A percentile compares a stretch with the other conserved stretches of the same genome.
Conservation (phyloP, 2,797 vertebrate genomes). For the Sebastolobus altivelis region DNA sequence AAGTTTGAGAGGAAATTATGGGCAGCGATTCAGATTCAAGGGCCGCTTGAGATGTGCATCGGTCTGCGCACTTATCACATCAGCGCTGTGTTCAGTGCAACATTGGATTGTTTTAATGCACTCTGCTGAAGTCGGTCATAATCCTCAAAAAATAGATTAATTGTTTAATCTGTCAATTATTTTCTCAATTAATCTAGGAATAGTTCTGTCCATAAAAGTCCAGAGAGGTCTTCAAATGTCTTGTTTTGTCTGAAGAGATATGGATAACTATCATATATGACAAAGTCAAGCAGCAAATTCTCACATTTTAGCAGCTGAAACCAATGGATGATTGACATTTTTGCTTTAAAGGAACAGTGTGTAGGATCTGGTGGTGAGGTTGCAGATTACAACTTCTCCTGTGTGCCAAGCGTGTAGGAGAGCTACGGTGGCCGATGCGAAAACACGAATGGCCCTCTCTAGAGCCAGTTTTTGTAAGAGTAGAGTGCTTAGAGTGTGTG, state of each 20-base stretch:
- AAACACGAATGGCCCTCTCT: not conserved
- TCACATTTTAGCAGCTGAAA: constrained; percentile 17
- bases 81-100: constrained; percentile 1
- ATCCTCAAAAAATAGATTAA: constrained; percentile 6
- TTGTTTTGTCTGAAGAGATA: not conserved
- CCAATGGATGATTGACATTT: not conserved
- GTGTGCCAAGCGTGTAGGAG: not conserved
- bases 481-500: not conserved
- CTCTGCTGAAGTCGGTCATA: not conserved
- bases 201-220: not conserved
- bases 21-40: constrained; percentile 36
- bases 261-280: not conserved
- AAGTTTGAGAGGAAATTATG: constrained; percentile 53
- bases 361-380: not conserved
- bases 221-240: not conserved
- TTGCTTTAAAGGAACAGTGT: not conserved
- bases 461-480: not conserved
- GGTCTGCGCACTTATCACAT: constrained; percentile 15
- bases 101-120: not conserved
- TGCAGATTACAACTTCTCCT: not conserved
- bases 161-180: not conserved
- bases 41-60: constrained; percentile 8
- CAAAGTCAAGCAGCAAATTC: not conserved
- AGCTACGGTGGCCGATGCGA: not conserved
- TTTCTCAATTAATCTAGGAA: not conserved